phyloP scores from a whole-genome alignment of 2,888 invertebrate species.

The Autographa gamma region DNA sequence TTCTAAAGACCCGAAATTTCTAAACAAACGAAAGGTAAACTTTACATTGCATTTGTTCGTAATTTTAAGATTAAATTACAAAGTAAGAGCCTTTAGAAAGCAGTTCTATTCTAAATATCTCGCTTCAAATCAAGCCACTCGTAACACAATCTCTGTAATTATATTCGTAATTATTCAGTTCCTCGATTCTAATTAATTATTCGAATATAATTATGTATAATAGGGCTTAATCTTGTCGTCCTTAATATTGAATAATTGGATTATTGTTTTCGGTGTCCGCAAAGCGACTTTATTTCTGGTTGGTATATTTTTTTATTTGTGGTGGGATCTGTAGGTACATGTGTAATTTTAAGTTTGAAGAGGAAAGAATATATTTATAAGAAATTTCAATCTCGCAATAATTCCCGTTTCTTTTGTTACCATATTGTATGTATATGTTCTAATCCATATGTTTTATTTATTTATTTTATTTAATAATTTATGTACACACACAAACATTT shows the following conservation, averaged over 20 bases:
- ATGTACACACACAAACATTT: no score
- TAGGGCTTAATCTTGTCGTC: conserved; percentile 34
- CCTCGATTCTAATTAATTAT: conserved; percentile 40
- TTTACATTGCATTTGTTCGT: neutral
- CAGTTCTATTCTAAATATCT: conserved; percentile 31
- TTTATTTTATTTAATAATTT: no score
- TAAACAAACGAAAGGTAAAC: neutral
- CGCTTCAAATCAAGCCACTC: conserved; percentile 27
- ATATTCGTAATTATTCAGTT: conserved; percentile 49
- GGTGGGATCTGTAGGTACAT: neutral
- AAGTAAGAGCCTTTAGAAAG: conserved; percentile 15
- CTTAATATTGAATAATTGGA: conserved; percentile 20
- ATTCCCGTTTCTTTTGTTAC: no score
- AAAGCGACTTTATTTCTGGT: neutral
- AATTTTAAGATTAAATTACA: conserved; percentile 18
- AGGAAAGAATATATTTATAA: no score
- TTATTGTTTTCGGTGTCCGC: conserved; percentile 5
- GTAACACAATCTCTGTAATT: conserved; percentile 45
- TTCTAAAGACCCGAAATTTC: neutral
- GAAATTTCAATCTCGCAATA: no score
- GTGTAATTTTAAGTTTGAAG: no score
- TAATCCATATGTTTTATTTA: no score
- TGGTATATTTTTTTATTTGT: neutral
- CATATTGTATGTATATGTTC: no score
- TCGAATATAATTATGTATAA: conserved; percentile 37